Base-by-base conservation (phyloP, 2,888 invertebrate species). In the Cinara cedri region DNA sequence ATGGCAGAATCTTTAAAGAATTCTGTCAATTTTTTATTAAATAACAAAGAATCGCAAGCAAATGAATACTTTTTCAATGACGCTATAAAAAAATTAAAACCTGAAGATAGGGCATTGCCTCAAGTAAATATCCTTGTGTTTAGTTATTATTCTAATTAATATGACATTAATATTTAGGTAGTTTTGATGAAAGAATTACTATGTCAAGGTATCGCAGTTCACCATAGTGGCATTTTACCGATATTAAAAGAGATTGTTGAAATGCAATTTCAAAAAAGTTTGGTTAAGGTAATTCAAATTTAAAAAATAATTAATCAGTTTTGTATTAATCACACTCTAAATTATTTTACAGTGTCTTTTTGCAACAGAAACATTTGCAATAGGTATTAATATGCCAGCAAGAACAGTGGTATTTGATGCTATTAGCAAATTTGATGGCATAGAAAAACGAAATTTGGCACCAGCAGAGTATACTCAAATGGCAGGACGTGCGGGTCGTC, bases 361-460 rank as follows among this genome's bases (percentile, higher is more conserved):
- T 87, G 98, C 99, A 0, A 99, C 99, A 0, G 99, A 99, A 88
- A 99, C 99, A 0, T 99, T 99, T 86, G 98, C 99, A 0, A 98
- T 99, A 97, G 99, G 99, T 0, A 97, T 99, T 2, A 99, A 99
- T 87, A 99, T 99, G 99, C 99, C 99, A 0, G 97, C 99, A 0
- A 89, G 97, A 19, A 98, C 98, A 0, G 99, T 99, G 0, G 92
- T 98, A 16, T 99, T 99, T 86, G 98, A 98, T 86, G 92, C 93
- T 9, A 90, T 93, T 55, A 88, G 88, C 26, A 99, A 99, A 86
- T 97, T 91, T 85, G 99, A 99, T 85, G 99, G 99, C 0, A 87
- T 88, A 6, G 89, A 90, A 83, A 88, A 90, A 78, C 89, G 98
- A 13, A 89, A 90, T 60, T 87, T 99, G 0, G 89, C 91, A 75